Evolutionary conservation across 2,113 vertebrate genomes (phyloP).

Genomic region (Hippocampus comes): DNA sequence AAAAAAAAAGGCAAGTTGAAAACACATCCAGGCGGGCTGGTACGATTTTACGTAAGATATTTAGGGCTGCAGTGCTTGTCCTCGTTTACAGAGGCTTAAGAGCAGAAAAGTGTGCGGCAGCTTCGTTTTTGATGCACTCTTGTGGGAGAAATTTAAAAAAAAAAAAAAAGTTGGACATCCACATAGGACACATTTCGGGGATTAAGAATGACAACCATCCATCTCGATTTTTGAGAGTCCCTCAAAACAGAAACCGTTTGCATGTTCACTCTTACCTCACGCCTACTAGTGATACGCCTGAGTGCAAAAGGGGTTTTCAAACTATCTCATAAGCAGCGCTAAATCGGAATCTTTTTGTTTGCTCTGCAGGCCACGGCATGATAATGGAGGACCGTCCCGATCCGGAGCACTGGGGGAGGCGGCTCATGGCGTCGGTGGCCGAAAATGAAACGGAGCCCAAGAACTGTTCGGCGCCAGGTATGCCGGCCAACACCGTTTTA

Average conservation of each 20-base stretch:
- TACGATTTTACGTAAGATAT: constrained; percentile 38
- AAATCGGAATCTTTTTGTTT: constrained; percentile 3
- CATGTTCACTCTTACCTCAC: not conserved
- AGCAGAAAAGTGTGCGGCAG: constrained; percentile 45
- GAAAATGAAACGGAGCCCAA: constrained; percentile 78
- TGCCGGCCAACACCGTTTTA: not conserved
- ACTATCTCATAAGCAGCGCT: not conserved
- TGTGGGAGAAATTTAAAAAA: constrained; percentile 15
- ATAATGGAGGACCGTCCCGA: constrained; percentile 51
- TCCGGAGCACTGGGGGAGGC: constrained; percentile 80
- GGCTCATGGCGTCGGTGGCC: constrained; percentile 76
- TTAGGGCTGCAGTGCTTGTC: constrained; percentile 21
- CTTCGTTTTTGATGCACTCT: constrained; percentile 31
- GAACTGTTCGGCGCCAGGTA: constrained; percentile 94
- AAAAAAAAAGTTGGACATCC: constrained; percentile 19
- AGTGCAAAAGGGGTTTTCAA: not conserved
- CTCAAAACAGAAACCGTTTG: not conserved
- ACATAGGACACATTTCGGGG: constrained; percentile 47
- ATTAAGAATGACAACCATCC: constrained; percentile 37
- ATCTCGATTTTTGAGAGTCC: constrained; percentile 23
- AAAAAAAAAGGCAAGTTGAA: not conserved
- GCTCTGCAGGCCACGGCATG: constrained; percentile 77
- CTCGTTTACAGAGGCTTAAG: constrained; percentile 54
- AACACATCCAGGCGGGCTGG: constrained; percentile 4
- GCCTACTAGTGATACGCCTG: not conserved